These are phyloP conservation scores for Bufo gargarizans DNA, from an alignment of 2,113 vertebrate species.

Conservation along the genomic window DNA sequence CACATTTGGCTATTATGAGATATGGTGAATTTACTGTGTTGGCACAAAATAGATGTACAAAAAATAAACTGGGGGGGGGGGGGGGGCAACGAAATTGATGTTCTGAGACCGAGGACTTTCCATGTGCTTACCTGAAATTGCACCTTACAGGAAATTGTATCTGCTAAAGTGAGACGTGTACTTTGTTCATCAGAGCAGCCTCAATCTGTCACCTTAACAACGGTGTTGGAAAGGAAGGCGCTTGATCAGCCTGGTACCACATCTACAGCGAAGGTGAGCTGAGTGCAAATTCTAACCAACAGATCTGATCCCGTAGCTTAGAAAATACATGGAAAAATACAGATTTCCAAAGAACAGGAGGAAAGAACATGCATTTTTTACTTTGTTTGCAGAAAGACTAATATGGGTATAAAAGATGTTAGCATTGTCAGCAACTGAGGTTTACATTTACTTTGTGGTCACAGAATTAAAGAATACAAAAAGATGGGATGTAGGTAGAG, in stretches of 20 bases:
- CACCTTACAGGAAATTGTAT: slow-evolving; percentile 44
- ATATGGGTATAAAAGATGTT: neutral
- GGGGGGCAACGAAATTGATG: neutral
- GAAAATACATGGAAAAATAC: slow-evolving; percentile 21
- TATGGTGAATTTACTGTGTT: neutral
- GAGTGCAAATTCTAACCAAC: slow-evolving; percentile 39
- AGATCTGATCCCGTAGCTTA: neutral
- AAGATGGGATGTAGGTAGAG: no score
- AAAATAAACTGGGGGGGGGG: neutral
- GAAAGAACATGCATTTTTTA: neutral
- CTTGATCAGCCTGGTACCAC: slow-evolving; percentile 44
- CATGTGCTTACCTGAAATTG: slow-evolving; percentile 2
- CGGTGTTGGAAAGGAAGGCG: slow-evolving; percentile 26
- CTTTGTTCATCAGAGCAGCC: slow-evolving; percentile 49
- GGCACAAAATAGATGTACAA: neutral
- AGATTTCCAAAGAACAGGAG: neutral
- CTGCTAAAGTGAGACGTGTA: slow-evolving; percentile 41
- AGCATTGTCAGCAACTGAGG: neutral
- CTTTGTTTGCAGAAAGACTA: neutral
- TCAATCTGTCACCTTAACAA: slow-evolving; percentile 54
- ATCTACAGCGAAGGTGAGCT: slow-evolving; percentile 11
- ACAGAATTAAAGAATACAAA: neutral
- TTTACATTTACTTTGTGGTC: neutral
- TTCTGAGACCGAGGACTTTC: neutral
- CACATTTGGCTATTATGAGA: neutral